Conservation (phyloP, 2,113 vertebrate species). For the Myotis davidii region DNA sequence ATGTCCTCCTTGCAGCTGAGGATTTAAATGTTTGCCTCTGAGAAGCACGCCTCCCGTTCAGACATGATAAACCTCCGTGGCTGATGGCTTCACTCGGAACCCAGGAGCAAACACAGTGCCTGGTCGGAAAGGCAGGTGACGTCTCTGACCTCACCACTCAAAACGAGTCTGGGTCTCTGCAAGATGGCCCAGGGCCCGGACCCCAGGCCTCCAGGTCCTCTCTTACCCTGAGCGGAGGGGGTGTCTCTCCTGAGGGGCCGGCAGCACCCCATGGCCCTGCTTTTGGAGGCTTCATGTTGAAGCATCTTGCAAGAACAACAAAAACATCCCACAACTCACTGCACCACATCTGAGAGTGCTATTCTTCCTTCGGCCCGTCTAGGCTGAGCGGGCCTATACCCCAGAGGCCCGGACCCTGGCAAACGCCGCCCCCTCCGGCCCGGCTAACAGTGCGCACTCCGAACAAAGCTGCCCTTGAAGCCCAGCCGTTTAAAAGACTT, state of each 20-base stretch:
- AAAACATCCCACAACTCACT: constrained; percentile 43
- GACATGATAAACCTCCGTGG: not conserved
- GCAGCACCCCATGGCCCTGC: not conserved
- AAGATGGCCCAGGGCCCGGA: not conserved
- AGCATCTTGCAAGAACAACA: constrained; percentile 60
- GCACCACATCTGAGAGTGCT: constrained; percentile 67
- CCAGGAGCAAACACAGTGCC: not conserved
- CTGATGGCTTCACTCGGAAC: constrained; percentile 29
- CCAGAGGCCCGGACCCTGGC: constrained; percentile 73
- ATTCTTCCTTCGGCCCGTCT: constrained; percentile 69
- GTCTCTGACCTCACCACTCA: not conserved
- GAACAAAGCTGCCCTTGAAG: constrained; percentile 89
- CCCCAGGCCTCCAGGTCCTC: not conserved
- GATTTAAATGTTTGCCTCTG: constrained; percentile 4
- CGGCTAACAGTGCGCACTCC: constrained; percentile 63
- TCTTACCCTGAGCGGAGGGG: not conserved
- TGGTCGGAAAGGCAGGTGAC: constrained; percentile 22
- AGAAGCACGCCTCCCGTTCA: not conserved
- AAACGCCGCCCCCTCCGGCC: constrained; percentile 62
- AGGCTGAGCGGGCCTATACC: constrained; percentile 69
- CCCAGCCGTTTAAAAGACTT: constrained; percentile 82
- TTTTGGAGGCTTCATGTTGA: constrained; percentile 32
- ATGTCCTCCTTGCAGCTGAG: not conserved
- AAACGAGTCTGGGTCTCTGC: not conserved
- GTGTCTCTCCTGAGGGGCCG: not conserved